Evolutionary conservation across 2,113 vertebrate genomes (phyloP).

Genomic region (Hippocampus guttulatus): DNA sequence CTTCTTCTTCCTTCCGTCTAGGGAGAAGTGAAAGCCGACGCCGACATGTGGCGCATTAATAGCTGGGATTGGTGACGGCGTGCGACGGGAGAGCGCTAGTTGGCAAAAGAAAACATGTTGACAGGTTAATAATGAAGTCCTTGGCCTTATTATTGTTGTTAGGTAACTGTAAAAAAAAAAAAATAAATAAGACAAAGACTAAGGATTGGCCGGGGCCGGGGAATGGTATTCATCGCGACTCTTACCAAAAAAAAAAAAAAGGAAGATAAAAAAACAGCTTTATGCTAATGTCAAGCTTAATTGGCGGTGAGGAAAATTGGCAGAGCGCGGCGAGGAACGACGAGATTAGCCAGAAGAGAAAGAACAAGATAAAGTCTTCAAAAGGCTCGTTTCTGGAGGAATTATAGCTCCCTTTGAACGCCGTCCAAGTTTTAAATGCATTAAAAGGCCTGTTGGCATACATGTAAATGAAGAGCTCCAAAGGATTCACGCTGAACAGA

Average conservation of each 20-base stretch:
- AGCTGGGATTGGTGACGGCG: constrained; percentile 51
- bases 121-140: constrained; percentile 48
- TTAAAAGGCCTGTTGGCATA: constrained; percentile 97
- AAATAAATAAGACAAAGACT: constrained; percentile 50
- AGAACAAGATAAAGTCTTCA: constrained; percentile 98
- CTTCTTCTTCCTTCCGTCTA: not conserved
- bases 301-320: constrained; percentile 98
- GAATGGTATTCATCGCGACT: constrained; percentile 78
- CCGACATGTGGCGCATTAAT: constrained; percentile 65
- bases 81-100: constrained; percentile 53
- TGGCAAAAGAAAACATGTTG: constrained; percentile 50
- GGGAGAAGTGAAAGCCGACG: constrained; percentile 57
- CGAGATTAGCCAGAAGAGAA: constrained; percentile 96
- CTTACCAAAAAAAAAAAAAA: constrained; percentile 85
- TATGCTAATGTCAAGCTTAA: constrained; percentile 97
- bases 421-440: constrained; percentile 96
- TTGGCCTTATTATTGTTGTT: constrained; percentile 38
- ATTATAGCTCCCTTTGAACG: constrained; percentile 97
- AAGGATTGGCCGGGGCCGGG: constrained; percentile 59
- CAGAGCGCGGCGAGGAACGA: constrained; percentile 95
- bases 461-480: constrained; percentile 92
- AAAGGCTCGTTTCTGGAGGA: constrained; percentile 98
- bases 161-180: constrained; percentile 23
- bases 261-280: constrained; percentile 90
- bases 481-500: constrained; percentile 77